These are phyloP conservation scores for Danio kyathit DNA, from an alignment of 2,797 vertebrate genomes.

Conservation along the genomic window DNA sequence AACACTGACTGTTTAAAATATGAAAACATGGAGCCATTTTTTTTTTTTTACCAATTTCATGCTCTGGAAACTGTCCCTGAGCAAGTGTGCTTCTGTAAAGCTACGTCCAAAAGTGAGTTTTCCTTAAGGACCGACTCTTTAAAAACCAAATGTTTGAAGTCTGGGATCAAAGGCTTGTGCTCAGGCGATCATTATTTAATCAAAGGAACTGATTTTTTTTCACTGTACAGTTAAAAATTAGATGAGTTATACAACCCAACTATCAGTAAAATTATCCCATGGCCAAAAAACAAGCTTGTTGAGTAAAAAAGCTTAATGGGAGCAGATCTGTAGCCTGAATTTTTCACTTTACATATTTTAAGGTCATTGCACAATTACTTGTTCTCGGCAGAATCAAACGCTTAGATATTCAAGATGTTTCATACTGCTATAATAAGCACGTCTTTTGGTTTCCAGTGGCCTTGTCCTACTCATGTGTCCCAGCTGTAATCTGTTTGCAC, in stretches of 20 bases:
- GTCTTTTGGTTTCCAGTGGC: slow-evolving; percentile 3
- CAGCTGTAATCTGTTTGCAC: slow-evolving; percentile 25
- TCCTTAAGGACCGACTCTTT: slow-evolving; percentile 32
- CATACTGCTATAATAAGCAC: slow-evolving; percentile 20
- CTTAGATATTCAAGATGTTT: slow-evolving; percentile 6
- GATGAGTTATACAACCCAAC: background rate
- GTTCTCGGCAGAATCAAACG: background rate
- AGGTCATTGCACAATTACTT: slow-evolving; percentile 33
- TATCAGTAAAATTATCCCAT: background rate
- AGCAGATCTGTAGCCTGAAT: background rate
- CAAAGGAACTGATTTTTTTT: background rate
- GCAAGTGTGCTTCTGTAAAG: slow-evolving; percentile 8
- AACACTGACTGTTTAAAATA: slow-evolving; percentile 28
- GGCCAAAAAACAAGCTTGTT: background rate
- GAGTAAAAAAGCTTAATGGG: background rate
- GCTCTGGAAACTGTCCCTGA: slow-evolving; percentile 12
- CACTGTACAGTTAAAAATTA: background rate
- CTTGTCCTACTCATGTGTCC: slow-evolving; percentile 38
- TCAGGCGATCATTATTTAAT: slow-evolving; percentile 30
- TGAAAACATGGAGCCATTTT: slow-evolving; percentile 26
- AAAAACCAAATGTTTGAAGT: slow-evolving; percentile 54
- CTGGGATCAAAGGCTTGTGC: slow-evolving; percentile 49
- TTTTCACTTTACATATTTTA: slow-evolving; percentile 29
- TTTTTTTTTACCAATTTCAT: slow-evolving; percentile 16
- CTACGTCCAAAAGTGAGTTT: slow-evolving; percentile 25